phyloP scores from a whole-genome alignment of 2,888 invertebrate genomes.

The Thysanoteuthis rhombus region DNA sequence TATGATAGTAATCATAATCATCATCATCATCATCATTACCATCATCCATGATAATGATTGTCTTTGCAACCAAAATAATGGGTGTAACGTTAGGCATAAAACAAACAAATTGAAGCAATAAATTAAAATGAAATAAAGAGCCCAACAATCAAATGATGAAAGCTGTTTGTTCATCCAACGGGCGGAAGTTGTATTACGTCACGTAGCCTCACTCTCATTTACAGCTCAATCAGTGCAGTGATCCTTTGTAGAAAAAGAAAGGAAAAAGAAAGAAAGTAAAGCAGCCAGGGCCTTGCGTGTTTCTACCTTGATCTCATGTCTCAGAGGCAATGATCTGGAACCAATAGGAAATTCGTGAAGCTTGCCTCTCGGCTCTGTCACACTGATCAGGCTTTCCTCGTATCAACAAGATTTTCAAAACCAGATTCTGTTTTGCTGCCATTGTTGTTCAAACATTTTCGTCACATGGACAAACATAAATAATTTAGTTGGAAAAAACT shows the following conservation, averaged over 20 bases:
- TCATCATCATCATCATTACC: too few relatives aligned
- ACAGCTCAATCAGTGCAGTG: conserved; percentile 12
- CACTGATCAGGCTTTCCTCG: neutral
- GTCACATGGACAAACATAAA: neutral
- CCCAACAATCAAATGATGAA: neutral
- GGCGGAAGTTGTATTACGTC: neutral
- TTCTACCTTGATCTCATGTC: neutral
- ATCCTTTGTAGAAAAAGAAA: neutral
- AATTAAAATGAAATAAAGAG: neutral
- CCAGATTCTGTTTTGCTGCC: neutral
- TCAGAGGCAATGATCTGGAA: neutral
- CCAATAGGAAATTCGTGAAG: neutral
- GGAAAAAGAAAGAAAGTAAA: neutral
- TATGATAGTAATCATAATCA: too few relatives aligned
- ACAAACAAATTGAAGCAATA: neutral
- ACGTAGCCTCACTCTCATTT: neutral
- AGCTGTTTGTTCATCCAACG: neutral
- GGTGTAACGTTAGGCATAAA: neutral
- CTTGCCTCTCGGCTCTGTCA: neutral
- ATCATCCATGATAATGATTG: neutral
- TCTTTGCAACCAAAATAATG: neutral
- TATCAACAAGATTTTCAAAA: neutral
- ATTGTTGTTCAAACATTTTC: neutral
- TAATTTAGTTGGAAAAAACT: neutral
- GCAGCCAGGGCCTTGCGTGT: neutral